These are phyloP conservation scores for Latrodectus elegans DNA, from an alignment of 2,888 invertebrate genomes.

Conservation along the genomic window DNA sequence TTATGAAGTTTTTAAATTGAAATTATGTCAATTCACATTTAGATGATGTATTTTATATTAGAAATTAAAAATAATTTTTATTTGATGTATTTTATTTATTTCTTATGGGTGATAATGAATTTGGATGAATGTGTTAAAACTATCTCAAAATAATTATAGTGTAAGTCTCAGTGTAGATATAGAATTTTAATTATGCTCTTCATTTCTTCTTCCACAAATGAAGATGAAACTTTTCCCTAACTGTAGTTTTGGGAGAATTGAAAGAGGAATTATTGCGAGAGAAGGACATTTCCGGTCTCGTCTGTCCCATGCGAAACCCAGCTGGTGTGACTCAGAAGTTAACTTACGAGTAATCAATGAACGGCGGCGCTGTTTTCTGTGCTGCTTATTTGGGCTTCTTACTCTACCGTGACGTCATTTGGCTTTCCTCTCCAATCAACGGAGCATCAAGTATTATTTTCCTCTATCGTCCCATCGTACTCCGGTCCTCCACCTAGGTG, in stretches of 20 bases:
- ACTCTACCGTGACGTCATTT: neutral
- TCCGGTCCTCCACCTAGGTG: neutral
- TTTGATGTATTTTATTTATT: too few species aligned
- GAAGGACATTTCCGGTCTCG: constrained; percentile 27
- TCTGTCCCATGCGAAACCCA: constrained; percentile 10
- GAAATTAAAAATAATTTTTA: too few species aligned
- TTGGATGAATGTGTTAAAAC: too few species aligned
- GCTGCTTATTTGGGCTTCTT: neutral
- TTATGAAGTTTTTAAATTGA: too few species aligned
- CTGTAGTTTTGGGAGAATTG: neutral
- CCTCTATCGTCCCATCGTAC: too few species aligned
- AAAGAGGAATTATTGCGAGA: neutral
- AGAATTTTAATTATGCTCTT: too few species aligned
- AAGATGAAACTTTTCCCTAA: neutral
- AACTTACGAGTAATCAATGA: neutral
- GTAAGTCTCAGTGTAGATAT: too few species aligned
- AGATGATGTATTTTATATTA: too few species aligned
- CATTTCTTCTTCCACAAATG: neutral
- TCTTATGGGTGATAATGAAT: too few species aligned
- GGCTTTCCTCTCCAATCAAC: neutral
- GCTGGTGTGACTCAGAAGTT: neutral
- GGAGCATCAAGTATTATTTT: neutral
- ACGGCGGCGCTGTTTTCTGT: neutral
- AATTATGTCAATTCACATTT: too few species aligned
- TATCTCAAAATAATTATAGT: too few species aligned